These are phyloP conservation scores for Macrophya alboannulata DNA, from an alignment of 2,888 invertebrate genomes.

Conservation along the genomic window DNA sequence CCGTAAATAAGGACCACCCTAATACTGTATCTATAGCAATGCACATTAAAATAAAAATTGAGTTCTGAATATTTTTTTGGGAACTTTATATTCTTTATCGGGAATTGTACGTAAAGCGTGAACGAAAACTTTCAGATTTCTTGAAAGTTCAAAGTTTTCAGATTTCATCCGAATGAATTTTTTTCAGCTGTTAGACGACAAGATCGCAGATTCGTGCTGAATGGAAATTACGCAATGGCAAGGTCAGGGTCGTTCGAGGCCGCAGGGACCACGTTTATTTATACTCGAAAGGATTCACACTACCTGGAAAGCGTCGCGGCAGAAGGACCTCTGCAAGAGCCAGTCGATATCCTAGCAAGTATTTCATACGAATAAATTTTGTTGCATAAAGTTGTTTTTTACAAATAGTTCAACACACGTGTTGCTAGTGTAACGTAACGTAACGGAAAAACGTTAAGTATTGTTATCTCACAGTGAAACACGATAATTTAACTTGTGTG, in stretches of 20 bases:
- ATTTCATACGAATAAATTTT: background rate
- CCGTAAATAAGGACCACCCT: no score
- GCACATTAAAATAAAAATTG: background rate
- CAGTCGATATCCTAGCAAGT: conserved; percentile 91
- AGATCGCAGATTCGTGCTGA: conserved; percentile 90
- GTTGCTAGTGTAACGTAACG: conserved; percentile 7
- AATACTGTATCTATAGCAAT: no score
- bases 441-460: background rate
- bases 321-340: conserved; percentile 88
- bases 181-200: conserved; percentile 88
- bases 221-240: conserved; percentile 89
- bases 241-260: conserved; percentile 89
- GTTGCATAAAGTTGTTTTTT: background rate
- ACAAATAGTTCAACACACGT: background rate
- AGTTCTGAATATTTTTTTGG: no score
- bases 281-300: conserved; percentile 86
- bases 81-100: no score
- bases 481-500: background rate
- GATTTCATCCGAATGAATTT: conserved; percentile 51
- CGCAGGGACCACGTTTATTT: conserved; percentile 91
- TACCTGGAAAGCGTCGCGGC: conserved; percentile 87
- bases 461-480: conserved; percentile 9
- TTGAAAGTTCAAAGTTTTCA: background rate
- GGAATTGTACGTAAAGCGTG: no score
- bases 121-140: background rate